Evolutionary conservation across 37 sponge, comb jelly and placozoan species (phyloP).

Genomic region (Chondrosia reniformis): DNA sequence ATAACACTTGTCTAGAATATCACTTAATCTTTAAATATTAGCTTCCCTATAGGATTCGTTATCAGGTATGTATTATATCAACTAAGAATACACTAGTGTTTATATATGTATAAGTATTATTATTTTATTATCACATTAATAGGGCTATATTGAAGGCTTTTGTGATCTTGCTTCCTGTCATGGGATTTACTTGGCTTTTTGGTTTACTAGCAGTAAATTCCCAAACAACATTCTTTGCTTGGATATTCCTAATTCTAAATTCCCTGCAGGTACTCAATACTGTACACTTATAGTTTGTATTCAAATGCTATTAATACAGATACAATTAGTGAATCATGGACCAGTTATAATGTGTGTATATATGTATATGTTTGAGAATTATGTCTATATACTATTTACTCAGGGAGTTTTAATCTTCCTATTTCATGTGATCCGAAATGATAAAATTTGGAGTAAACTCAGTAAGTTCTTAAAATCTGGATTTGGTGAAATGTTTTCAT

Average conservation of each 20-base stretch:
- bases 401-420: conserved; percentile 1
- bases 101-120: no score
- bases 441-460: background rate
- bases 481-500: no score
- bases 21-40: no score
- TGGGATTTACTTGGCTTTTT: conserved; percentile 7
- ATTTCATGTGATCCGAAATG: background rate
- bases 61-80: no score
- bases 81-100: no score
- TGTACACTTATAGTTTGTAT: no score
- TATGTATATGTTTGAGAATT: background rate
- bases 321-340: background rate
- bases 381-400: background rate
- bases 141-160: background rate
- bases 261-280: background rate
- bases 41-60: no score
- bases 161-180: background rate
- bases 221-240: conserved; percentile 1
- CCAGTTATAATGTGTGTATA: background rate
- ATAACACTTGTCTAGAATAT: no score
- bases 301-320: no score
- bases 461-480: background rate
- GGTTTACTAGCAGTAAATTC: background rate
- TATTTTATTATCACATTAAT: no score
- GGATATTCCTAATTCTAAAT: background rate